Conservation (phyloP, 2,888 invertebrate species). For the Drosophila maculinotata region DNA sequence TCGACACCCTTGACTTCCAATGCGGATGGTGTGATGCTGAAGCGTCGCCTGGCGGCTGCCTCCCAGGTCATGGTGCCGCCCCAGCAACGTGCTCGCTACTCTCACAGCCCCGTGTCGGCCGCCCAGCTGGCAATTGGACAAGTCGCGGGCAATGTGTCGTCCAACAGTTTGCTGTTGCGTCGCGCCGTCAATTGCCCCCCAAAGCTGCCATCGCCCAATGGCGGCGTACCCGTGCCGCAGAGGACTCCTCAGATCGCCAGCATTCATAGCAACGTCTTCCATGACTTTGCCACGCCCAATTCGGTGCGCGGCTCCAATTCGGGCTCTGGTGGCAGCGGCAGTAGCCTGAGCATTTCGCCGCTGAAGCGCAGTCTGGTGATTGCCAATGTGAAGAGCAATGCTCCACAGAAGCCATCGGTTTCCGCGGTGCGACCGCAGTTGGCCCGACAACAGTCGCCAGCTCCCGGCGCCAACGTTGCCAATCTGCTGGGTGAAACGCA, state of each 20-base stretch:
- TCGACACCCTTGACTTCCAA: not conserved
- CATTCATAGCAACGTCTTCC: slow-evolving; percentile 40
- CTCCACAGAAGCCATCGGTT: slow-evolving; percentile 1
- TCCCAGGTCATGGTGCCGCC: slow-evolving; percentile 19
- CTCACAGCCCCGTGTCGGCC: slow-evolving; percentile 5
- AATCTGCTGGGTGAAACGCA: slow-evolving; percentile 34
- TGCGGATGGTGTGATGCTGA: slow-evolving; percentile 35
- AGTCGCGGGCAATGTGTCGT: not conserved
- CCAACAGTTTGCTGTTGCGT: slow-evolving; percentile 39
- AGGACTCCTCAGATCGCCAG: slow-evolving; percentile 53
- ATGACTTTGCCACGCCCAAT: slow-evolving; percentile 43
- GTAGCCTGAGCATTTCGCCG: slow-evolving; percentile 15
- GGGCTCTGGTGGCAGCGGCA: not conserved
- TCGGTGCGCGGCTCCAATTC: slow-evolving; percentile 1
- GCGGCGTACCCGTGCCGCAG: slow-evolving; percentile 10
- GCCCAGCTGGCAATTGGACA: too few species aligned
- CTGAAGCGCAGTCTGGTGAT: slow-evolving; percentile 54
- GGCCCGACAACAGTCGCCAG: not conserved
- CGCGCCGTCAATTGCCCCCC: slow-evolving; percentile 8
- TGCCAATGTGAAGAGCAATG: slow-evolving; percentile 48
- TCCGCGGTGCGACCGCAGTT: not conserved
- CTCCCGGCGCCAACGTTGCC: slow-evolving; percentile 25
- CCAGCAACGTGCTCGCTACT: slow-evolving; percentile 51
- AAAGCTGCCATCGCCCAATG: slow-evolving; percentile 37
- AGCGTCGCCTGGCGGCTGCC: slow-evolving; percentile 42